A percentile compares a stretch with the other conserved stretches of the same genome.
Conservation (phyloP, 2,888 invertebrate genomes). For the Caprella mutica region DNA sequence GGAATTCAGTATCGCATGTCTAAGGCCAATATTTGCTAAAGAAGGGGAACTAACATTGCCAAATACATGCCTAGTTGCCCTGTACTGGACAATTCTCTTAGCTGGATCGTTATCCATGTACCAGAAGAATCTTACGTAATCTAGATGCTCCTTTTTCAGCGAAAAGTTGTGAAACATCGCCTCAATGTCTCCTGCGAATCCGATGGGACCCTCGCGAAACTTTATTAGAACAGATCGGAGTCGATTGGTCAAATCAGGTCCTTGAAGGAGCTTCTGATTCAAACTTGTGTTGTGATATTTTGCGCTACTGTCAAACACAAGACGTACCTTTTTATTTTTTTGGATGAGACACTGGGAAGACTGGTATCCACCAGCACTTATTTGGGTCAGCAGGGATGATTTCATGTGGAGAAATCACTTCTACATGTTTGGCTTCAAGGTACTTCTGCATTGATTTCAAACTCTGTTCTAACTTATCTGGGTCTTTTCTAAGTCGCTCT, state of each 20-base stretch:
- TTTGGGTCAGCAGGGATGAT: too few relatives aligned
- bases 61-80: not conserved
- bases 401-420: too few relatives aligned
- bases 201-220: not conserved
- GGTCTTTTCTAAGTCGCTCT: too few relatives aligned
- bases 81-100: not conserved
- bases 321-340: not conserved
- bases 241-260: constrained; percentile 1
- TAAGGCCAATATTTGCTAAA: too few relatives aligned
- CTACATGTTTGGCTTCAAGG: too few relatives aligned
- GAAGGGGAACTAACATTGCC: not conserved
- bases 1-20: too few relatives aligned
- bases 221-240: not conserved
- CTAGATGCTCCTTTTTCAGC: not conserved
- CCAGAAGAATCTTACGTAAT: not conserved
- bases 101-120: not conserved
- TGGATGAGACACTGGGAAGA: not conserved
- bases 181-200: not conserved
- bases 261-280: not conserved
- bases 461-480: too few relatives aligned
- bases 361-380: too few relatives aligned
- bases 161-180: not conserved
- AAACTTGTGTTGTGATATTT: not conserved
- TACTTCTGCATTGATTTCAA: too few relatives aligned
- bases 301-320: not conserved